Percentiles rank a stretch among this genome's conserved stretches.
Conservation (phyloP, 2,888 invertebrate genomes). For the Deroplatys truncata region DNA sequence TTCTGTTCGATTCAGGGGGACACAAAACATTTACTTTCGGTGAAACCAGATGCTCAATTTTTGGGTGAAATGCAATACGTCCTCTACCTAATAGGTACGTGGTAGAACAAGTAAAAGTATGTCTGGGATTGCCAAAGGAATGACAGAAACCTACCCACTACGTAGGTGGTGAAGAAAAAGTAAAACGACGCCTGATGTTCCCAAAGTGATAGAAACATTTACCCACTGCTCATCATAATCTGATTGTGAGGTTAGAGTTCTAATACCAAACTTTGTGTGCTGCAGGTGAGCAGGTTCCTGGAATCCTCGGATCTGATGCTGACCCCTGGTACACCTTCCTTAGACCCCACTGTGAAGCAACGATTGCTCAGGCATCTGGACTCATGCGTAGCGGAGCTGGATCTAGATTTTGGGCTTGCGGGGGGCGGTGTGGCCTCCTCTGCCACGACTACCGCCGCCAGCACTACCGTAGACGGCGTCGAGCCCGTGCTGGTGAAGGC, state of each 20-base stretch:
- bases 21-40: no score
- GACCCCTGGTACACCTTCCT: constrained; percentile 16
- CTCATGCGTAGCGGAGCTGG: constrained; percentile 58
- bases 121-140: no score
- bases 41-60: no score
- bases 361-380: constrained; percentile 57
- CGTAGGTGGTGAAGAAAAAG: no score
- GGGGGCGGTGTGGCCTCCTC: constrained; percentile 36
- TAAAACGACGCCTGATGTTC: no score
- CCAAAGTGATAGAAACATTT: no score
- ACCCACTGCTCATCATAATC: no score
- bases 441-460: constrained; percentile 14
- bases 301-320: constrained; percentile 56
- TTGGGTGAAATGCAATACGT: no score
- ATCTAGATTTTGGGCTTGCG: constrained; percentile 51
- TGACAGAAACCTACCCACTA: no score
- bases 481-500: constrained; percentile 51
- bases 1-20: no score
- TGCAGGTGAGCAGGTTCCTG: constrained; percentile 52
- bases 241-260: not conserved
- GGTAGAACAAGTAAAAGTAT: no score
- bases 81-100: no score
- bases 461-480: constrained; percentile 20
- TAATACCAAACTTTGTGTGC: not conserved
- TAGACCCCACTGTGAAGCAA: constrained; percentile 55